Percentiles rank a stretch among this genome's conserved stretches.
These are phyloP conservation scores for Leptinotarsa defecta DNA, from an alignment of 1,140 invertebrate species.

Conservation along the genomic window DNA sequence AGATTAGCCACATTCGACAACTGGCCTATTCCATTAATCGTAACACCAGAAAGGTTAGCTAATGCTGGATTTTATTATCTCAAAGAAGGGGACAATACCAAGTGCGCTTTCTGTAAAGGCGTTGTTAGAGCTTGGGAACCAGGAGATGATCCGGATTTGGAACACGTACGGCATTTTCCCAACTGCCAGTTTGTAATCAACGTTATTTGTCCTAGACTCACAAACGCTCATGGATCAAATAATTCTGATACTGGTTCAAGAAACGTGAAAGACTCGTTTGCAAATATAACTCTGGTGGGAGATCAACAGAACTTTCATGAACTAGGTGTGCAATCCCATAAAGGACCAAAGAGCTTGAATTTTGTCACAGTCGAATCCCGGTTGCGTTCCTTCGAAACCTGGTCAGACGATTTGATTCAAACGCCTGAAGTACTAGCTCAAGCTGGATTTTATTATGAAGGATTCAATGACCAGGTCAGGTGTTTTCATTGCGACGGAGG, in stretches of 20 bases:
- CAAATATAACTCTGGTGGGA: constrained; percentile 50
- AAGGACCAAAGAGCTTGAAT: constrained; percentile 63
- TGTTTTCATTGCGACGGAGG: constrained; percentile 93
- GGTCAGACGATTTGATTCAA: constrained; percentile 68
- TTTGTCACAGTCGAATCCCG: constrained; percentile 68
- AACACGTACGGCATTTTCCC: constrained; percentile 75
- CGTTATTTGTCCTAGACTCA: constrained; percentile 33
- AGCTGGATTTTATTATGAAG: constrained; percentile 79
- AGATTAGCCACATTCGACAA: constrained; percentile 67
- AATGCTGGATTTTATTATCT: constrained; percentile 84
- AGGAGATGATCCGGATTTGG: constrained; percentile 73
- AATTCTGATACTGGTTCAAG: not conserved
- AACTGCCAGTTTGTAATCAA: constrained; percentile 62
- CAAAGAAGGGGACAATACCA: constrained; percentile 65
- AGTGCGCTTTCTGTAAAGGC: constrained; percentile 82
- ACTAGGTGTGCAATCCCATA: constrained; percentile 68
- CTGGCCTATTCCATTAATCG: constrained; percentile 68
- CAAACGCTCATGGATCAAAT: not conserved
- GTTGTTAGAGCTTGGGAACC: constrained; percentile 73
- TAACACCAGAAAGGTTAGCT: constrained; percentile 72
- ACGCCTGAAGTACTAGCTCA: constrained; percentile 69
- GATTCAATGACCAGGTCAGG: constrained; percentile 72
- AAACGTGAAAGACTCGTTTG: constrained; percentile 30
- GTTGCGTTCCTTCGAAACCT: constrained; percentile 66
- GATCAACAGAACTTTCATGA: constrained; percentile 59